Conservation (phyloP, 2,113 vertebrate species). For the Salvelinus alpinus region DNA sequence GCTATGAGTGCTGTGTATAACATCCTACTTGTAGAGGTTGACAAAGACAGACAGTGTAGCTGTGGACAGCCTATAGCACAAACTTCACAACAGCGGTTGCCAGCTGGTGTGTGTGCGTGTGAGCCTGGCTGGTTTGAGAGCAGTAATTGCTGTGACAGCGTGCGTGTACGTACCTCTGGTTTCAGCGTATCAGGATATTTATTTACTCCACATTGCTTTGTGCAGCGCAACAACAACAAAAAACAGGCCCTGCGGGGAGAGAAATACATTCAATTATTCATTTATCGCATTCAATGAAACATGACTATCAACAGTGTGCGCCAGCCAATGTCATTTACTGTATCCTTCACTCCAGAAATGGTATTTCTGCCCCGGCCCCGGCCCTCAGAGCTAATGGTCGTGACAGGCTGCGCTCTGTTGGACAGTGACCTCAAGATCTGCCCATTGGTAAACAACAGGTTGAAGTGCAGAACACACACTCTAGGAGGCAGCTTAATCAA, state of each 20-base stretch:
- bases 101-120: conserved; percentile 10
- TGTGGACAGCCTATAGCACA: conserved; percentile 31
- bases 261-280: conserved; percentile 59
- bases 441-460: conserved; percentile 25
- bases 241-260: conserved; percentile 64
- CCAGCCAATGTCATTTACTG: conserved; percentile 19
- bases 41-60: not conserved
- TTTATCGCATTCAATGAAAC: conserved; percentile 51
- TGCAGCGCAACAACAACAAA: conserved; percentile 15
- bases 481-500: not conserved
- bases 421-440: not conserved
- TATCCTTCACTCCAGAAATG: conserved; percentile 23
- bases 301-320: conserved; percentile 42
- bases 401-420: not conserved
- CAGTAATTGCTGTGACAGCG: conserved; percentile 8
- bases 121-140: not conserved
- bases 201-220: conserved; percentile 71
- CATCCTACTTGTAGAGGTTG: not conserved
- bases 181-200: conserved; percentile 62
- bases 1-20: not conserved
- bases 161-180: conserved; percentile 57
- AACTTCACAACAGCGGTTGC: conserved; percentile 2
- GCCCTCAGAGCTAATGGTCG: not conserved
- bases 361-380: not conserved
- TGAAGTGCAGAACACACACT: not conserved